Base-by-base conservation (phyloP, 1,140 invertebrate genomes). In the Drosophila azteca region DNA sequence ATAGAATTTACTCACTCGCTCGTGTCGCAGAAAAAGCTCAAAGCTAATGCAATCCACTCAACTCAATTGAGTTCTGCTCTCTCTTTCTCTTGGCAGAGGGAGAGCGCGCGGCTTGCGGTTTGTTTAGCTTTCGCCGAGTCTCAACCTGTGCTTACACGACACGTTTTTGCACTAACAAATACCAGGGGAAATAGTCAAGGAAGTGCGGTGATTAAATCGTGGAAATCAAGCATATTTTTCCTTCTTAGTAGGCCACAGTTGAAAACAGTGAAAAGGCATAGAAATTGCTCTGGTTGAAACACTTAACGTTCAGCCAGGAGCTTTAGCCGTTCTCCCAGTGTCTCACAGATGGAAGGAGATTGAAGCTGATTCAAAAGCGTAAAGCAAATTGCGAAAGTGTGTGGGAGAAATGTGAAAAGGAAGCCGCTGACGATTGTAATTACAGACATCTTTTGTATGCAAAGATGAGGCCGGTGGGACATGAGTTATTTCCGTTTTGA, bases 31-130 rank as follows among this genome's bases (percentile, higher is more conserved):
- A 11, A 39, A 84, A 73, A 78, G 61, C 80, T 84, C 72, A 45
- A 50, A 70, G 44, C 81, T 73, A 69, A 73, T 71, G 55, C 51
- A 53, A 79, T 73, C 67, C 80, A 85, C 80, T 85, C 72, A 84
- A 75, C 62, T 60, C 50, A 57, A 53, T 26, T 55, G 59, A 51
- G 62, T 15, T 50, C 53, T 58, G 17, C 71, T 75, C 55, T 54
- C 44, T 46, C n/a, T 15, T 20, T 44, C 15, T 45, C n/a, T 7
- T 11, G 13, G 20, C 9, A 26, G 43, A 41, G 63, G 48, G 35
- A 58, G 52, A 69, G 35, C 51, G 55, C 15, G n/a, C 17, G 17
- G 17, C 17, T 20, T 20, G 17, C 1, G 11, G 35, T 69, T 69
- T 69, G 64, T 58, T 69, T 69, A 57, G 66, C n/a, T 41, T 54